phyloP scores from a whole-genome alignment of 2,113 vertebrate genomes.

The Prunella himalayana region DNA sequence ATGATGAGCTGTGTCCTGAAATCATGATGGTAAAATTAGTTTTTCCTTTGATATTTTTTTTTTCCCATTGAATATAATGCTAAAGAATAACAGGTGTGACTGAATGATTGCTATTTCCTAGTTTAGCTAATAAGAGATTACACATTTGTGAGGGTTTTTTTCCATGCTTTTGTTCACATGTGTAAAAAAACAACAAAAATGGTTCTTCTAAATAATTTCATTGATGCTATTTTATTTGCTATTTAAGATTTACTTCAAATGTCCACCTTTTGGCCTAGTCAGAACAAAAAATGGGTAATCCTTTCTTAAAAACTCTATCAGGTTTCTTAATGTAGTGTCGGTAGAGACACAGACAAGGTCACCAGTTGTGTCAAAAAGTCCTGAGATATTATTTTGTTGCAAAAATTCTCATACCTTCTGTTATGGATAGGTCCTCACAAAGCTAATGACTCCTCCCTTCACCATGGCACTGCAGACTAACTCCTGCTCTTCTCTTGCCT shows the following conservation, averaged over 20 bases:
- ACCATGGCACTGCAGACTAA: too few relatives aligned
- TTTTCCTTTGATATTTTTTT: fast-evolving
- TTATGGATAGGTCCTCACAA: too few relatives aligned
- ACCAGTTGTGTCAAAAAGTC: too few relatives aligned
- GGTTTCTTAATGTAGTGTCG: neutral
- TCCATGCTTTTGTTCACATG: neutral
- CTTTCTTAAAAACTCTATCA: neutral
- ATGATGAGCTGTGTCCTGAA: neutral
- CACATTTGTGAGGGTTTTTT: neutral
- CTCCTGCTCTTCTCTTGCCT: too few relatives aligned
- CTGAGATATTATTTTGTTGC: too few relatives aligned
- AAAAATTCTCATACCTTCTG: too few relatives aligned
- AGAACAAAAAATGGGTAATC: neutral
- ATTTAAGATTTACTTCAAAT: neutral
- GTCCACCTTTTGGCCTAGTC: neutral
- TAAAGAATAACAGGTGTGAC: neutral
- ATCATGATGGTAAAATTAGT: neutral
- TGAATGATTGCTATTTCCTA: neutral
- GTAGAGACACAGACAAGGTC: too few relatives aligned
- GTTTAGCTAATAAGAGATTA: neutral
- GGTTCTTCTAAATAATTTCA: neutral
- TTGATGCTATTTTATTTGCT: neutral
- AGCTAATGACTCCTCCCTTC: too few relatives aligned
- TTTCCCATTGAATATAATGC: neutral
- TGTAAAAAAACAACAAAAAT: neutral